A percentile compares a stretch with the other conserved stretches of the same genome.
These are phyloP conservation scores for Porites divaricata DNA, from an alignment of 92 coral and sea anemone genomes.

Conservation along the genomic window DNA sequence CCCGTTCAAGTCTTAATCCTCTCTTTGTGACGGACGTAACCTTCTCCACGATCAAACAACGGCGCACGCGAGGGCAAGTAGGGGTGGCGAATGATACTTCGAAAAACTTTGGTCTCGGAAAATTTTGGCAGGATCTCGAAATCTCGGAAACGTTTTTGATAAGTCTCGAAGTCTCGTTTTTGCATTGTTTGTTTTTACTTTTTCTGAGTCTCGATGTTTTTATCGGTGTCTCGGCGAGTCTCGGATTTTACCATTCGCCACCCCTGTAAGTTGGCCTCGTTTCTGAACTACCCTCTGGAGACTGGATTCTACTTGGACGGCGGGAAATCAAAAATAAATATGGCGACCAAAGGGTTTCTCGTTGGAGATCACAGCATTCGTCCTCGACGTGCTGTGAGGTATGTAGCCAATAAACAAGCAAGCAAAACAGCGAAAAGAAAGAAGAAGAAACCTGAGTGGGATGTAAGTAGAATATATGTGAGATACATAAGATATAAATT, in stretches of 20 bases:
- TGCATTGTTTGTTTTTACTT: no score
- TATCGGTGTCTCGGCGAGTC: no score
- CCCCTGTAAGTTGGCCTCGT: not conserved
- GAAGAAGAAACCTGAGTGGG: constrained; percentile 97
- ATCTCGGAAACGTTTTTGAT: no score
- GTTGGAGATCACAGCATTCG: constrained; percentile 67
- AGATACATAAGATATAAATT: no score
- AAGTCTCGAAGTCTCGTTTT: no score
- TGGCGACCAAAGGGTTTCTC: constrained; percentile 93
- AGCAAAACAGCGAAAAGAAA: constrained; percentile 57
- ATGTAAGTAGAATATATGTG: constrained; percentile 62
- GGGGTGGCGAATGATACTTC: no score
- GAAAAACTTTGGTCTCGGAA: no score
- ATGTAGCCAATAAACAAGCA: constrained; percentile 56
- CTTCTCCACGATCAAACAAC: not conserved
- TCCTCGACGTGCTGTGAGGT: constrained; percentile 66
- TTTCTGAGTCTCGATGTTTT: no score
- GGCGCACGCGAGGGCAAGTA: not conserved
- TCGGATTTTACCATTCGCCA: no score
- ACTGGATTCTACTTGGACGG: constrained; percentile 14
- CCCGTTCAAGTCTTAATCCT: no score
- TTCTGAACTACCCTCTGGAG: constrained; percentile 1
- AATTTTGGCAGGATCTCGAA: no score
- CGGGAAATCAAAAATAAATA: constrained; percentile 75
- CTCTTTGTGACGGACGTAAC: no score